Base-by-base conservation (phyloP, 2,113 vertebrate species). In the Chelonoidis abingdonii region DNA sequence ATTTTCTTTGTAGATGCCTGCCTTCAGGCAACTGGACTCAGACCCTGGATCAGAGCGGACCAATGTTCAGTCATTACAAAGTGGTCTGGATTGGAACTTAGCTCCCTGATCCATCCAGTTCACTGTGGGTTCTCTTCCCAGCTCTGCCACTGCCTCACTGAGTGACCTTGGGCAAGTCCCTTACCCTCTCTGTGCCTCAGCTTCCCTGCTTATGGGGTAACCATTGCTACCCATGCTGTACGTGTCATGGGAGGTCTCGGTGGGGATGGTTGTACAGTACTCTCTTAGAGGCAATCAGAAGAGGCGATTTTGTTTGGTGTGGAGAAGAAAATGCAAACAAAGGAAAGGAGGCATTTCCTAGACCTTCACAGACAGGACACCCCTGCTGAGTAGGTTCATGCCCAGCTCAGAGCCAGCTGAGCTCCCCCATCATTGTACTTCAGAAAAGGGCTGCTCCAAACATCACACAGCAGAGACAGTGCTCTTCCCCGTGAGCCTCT, bases 301-400 rank as follows among this genome's bases (percentile, higher is more conserved):
- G 65, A 35, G 65, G 65, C 21, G 9, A 10, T n/a, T 38, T 31
- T 92, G 50, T 50, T 79, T 62, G 41, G 4, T n/a, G 41, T 53
- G 0, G 7, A 84, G 44, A n/a, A 47, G 62, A 59, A 90, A 80
- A 41, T 3, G 49, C 50, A 91, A 79, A 27, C 27, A 8, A 7
- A 4, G 25, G 13, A 47, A 47, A 79, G 7, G 47, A 79, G 29
- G 29, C 69, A 19, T 96, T 62, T 44, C 62, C 35, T 49, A 8
- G 65, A 41, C 47, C 65, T 85, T 80, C 6, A 1, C 6, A 72
- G 72, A 84, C 87, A 53, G 79, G 59, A 91, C 87, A 89, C 47
- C 89, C 65, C n/a, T 93, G 86, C 52, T 80, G 65, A 47, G 69
- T 49, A 76, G 89, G 96, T 88, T 92, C 92, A 87, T 82, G 92